phyloP scores from a whole-genome alignment of 2,888 invertebrate genomes.

The Epistrophella euchroma region DNA sequence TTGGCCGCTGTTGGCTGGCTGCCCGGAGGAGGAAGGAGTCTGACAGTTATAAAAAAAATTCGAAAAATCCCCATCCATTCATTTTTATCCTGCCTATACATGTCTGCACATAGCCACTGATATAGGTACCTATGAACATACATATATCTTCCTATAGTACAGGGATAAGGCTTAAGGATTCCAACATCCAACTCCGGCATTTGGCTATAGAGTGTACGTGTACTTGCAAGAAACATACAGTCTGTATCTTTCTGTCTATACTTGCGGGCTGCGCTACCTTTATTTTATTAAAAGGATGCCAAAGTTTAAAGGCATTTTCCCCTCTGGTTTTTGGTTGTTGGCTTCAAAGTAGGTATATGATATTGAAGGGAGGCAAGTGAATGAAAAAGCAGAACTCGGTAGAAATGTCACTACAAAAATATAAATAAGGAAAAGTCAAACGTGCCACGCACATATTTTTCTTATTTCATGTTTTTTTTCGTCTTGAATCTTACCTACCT shows the following conservation, averaged over 20 bases:
- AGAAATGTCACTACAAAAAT: constrained; percentile 48
- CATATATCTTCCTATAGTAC: neutral
- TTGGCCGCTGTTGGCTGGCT: constrained; percentile 3
- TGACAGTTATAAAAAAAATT: constrained; percentile 36
- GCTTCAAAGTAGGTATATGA: constrained; percentile 42
- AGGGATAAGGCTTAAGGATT: constrained; percentile 64
- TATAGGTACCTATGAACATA: constrained; percentile 11
- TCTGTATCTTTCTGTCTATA: constrained; percentile 44
- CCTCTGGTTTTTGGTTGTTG: constrained; percentile 62
- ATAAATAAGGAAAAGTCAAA: constrained; percentile 2
- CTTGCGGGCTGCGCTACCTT: constrained; percentile 59
- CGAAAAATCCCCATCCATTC: constrained; percentile 44
- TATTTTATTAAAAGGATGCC: constrained; percentile 73
- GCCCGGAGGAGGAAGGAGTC: constrained; percentile 8
- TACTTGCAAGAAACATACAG: constrained; percentile 25
- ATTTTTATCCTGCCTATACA: neutral
- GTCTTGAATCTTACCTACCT: neutral
- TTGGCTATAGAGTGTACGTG: constrained; percentile 9
- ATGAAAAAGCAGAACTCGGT: constrained; percentile 20
- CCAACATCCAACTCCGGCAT: constrained; percentile 21
- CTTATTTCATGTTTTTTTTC: constrained; percentile 26
- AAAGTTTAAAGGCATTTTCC: constrained; percentile 73
- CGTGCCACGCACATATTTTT: constrained; percentile 50
- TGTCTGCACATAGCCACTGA: constrained; percentile 44
- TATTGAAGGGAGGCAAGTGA: constrained; percentile 21